Evolutionary conservation across 2,113 vertebrate species (phyloP), one percentile per base, ranked within the genome.

Genomic region (human (Homo sapiens)): DNA sequence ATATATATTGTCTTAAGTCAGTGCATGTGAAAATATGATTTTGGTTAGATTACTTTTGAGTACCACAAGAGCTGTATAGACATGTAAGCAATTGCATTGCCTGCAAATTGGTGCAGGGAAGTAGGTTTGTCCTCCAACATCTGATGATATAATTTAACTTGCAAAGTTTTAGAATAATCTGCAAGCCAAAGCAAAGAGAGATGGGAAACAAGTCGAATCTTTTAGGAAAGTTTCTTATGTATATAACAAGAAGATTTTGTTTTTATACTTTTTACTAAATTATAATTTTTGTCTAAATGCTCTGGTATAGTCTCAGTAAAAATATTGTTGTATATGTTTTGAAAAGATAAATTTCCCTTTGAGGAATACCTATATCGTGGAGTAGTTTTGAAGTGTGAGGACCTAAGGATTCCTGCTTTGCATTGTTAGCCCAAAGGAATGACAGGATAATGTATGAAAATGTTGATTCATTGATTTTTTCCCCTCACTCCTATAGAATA

Each of bases 121-220:
- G 17, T 52, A 78, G 17, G 64, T 11, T 59, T 61, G 35, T 7
- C 23, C n/a, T 52, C 32, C 3, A 59, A 79, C 20, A 35, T 45
- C 52, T 79, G 20, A 86, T 40, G 57, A 73, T 18, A 48, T 7
- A 82, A 80, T 72, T 76, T 50, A 95, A 50, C 16, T 55, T 40
- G 57, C 48, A 66, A 93, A 73, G 18, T 80, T 93, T 91, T 57
- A 80, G 86, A 92, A 88, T 55, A 92, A 73, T 70, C 73, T 94
- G 16, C 5, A 50, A 57, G 25, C 57, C 17, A 50, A 82, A 92
- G 17, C 38, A 35, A 35, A 57, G 59, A 91, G 48, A 89, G 17
- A 43, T 90, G 55, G 10, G 8, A 57, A 86, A 30, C 14, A 72
- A 88, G 20, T 76, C 0, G 0, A 70, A 76, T 55, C 23, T 73